phyloP scores from a whole-genome alignment of 1,140 invertebrate species.

The Eurytemora carolleeae region DNA sequence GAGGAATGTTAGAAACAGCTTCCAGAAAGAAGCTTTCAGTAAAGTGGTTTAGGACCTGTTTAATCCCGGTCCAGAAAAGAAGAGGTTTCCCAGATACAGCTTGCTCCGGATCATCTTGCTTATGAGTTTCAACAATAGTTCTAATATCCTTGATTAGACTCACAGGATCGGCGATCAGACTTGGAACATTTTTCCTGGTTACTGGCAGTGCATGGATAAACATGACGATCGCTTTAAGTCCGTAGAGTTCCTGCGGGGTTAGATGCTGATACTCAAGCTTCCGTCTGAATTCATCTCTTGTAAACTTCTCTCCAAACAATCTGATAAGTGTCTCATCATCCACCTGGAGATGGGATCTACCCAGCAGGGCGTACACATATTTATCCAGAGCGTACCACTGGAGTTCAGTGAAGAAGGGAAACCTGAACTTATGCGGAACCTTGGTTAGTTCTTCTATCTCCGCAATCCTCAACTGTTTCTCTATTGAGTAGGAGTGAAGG shows the following conservation, averaged over 20 bases:
- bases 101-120: constrained; percentile 24
- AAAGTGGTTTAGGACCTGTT: constrained; percentile 1
- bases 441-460: constrained; percentile 84
- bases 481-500: constrained; percentile 68
- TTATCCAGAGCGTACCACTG: constrained; percentile 89
- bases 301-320: constrained; percentile 4
- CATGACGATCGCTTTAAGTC: constrained; percentile 69
- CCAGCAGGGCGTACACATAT: constrained; percentile 73
- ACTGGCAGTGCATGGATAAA: constrained; percentile 70
- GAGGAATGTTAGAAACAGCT: too few relatives aligned
- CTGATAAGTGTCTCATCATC: neutral
- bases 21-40: too few relatives aligned
- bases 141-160: constrained; percentile 52
- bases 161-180: constrained; percentile 68
- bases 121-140: constrained; percentile 7
- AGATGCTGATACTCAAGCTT: constrained; percentile 22
- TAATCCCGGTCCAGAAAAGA: constrained; percentile 20
- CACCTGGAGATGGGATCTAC: constrained; percentile 46
- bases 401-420: constrained; percentile 94
- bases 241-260: constrained; percentile 53
- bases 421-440: constrained; percentile 36
- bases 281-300: neutral
- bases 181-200: constrained; percentile 66
- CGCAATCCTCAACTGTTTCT: constrained; percentile 44
- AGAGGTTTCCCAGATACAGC: constrained; percentile 28